These are phyloP conservation scores for Garrulus glandarius DNA, from an alignment of 2,797 vertebrate species.

Conservation along the genomic window DNA sequence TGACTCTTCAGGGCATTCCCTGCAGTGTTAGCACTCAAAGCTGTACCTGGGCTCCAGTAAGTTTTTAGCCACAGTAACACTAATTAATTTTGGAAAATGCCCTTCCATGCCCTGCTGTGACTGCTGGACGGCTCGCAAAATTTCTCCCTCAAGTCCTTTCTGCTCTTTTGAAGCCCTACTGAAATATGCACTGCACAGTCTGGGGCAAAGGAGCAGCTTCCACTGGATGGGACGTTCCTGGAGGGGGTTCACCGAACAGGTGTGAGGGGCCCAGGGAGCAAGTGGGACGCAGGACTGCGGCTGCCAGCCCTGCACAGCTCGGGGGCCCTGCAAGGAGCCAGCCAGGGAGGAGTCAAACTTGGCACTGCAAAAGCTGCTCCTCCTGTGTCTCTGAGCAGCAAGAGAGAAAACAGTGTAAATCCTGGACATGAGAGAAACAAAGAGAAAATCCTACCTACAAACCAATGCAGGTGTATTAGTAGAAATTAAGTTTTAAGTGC, in stretches of 20 bases:
- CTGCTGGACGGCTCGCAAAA: neutral
- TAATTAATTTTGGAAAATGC: conserved; percentile 48
- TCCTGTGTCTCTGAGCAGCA: neutral
- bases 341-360: neutral
- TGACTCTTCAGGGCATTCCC: conserved; percentile 30
- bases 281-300: neutral
- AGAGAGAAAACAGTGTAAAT: neutral
- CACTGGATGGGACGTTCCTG: neutral
- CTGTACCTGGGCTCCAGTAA: neutral
- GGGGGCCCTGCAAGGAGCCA: neutral
- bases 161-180: conserved; percentile 21
- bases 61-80: neutral
- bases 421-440: neutral
- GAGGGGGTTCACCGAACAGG: neutral
- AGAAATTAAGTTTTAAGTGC: neutral
- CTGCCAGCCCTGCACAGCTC: neutral
- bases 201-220: neutral
- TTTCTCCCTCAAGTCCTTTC: neutral
- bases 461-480: fast-evolving
- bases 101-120: conserved; percentile 28
- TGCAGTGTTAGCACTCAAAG: conserved; percentile 1
- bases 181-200: neutral
- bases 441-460: neutral
- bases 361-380: neutral
- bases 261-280: neutral